These are phyloP conservation scores for Allobates femoralis DNA, from an alignment of 2,797 vertebrate species.

Conservation along the genomic window DNA sequence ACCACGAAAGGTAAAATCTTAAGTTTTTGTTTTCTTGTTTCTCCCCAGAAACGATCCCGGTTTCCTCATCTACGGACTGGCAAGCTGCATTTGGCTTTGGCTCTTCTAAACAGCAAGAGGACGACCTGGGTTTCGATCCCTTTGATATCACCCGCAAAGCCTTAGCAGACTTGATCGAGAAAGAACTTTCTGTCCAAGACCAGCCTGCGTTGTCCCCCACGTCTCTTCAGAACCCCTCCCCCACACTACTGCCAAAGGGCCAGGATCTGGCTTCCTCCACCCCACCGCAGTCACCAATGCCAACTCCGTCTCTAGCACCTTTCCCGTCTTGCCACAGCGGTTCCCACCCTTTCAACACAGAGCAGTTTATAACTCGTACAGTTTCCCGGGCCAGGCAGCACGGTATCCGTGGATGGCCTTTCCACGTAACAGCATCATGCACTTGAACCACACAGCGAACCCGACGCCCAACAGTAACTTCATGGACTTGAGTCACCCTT, in stretches of 20 bases:
- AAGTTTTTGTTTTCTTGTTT: background rate
- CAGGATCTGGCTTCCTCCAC: slow-evolving; percentile 82
- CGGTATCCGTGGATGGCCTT: slow-evolving; percentile 97
- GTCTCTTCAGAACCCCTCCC: slow-evolving; percentile 80
- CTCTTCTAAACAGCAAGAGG: slow-evolving; percentile 96
- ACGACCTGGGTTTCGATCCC: slow-evolving; percentile 97
- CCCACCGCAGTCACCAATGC: slow-evolving; percentile 78
- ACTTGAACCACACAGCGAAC: slow-evolving; percentile 98
- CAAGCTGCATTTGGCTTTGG: slow-evolving; percentile 98
- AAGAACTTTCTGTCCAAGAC: slow-evolving; percentile 97
- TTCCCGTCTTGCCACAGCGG: slow-evolving; percentile 87
- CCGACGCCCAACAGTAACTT: slow-evolving; percentile 97
- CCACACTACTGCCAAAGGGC: slow-evolving; percentile 82
- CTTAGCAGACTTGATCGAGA: slow-evolving; percentile 98
- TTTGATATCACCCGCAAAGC: slow-evolving; percentile 98
- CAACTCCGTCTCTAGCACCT: slow-evolving; percentile 84
- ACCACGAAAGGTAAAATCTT: background rate
- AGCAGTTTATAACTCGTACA: slow-evolving; percentile 96
- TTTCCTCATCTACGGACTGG: slow-evolving; percentile 98
- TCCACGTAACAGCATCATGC: slow-evolving; percentile 95
- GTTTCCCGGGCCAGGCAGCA: slow-evolving; percentile 90
- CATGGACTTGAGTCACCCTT: slow-evolving; percentile 95
- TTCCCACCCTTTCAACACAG: slow-evolving; percentile 94
- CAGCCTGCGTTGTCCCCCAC: slow-evolving; percentile 86
- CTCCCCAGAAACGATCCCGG: slow-evolving; percentile 92